These are phyloP conservation scores for Ceraclea dissimilis DNA, from an alignment of 2,888 invertebrate genomes.

Conservation along the genomic window DNA sequence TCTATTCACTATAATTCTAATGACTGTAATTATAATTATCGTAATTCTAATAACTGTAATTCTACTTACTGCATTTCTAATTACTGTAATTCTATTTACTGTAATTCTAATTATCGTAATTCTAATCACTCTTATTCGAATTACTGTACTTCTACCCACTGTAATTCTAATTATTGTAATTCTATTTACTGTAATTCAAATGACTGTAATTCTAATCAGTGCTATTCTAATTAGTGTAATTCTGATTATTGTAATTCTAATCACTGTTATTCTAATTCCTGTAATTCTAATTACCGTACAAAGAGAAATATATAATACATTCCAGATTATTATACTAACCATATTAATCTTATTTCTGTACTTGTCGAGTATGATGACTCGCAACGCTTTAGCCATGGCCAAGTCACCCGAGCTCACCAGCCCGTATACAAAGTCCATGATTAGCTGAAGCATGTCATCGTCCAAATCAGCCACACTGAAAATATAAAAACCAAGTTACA, in stretches of 20 bases:
- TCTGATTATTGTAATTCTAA: not conserved
- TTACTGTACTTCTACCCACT: not conserved
- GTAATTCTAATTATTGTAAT: too few relatives aligned
- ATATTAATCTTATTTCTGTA: slow-evolving; percentile 54
- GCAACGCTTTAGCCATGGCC: slow-evolving; percentile 80
- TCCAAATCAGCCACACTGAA: slow-evolving; percentile 77
- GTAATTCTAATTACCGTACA: too few relatives aligned
- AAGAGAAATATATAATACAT: not conserved
- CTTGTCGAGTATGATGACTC: slow-evolving; percentile 87
- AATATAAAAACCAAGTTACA: slow-evolving; percentile 5
- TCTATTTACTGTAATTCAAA: too few relatives aligned
- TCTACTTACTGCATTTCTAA: too few relatives aligned
- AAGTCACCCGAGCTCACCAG: slow-evolving; percentile 88
- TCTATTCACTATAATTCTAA: not conserved
- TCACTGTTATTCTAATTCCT: not conserved
- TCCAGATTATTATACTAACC: slow-evolving; percentile 28
- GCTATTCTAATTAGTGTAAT: too few relatives aligned
- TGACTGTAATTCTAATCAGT: too few relatives aligned
- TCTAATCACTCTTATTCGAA: not conserved
- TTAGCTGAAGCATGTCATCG: slow-evolving; percentile 65
- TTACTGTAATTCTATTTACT: too few relatives aligned
- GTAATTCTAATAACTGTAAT: too few relatives aligned
- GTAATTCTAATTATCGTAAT: too few relatives aligned
- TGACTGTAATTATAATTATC: not conserved
- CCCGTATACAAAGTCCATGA: slow-evolving; percentile 92